phyloP scores from a whole-genome alignment of 2,888 invertebrate species.

The Epistrophella euchroma region DNA sequence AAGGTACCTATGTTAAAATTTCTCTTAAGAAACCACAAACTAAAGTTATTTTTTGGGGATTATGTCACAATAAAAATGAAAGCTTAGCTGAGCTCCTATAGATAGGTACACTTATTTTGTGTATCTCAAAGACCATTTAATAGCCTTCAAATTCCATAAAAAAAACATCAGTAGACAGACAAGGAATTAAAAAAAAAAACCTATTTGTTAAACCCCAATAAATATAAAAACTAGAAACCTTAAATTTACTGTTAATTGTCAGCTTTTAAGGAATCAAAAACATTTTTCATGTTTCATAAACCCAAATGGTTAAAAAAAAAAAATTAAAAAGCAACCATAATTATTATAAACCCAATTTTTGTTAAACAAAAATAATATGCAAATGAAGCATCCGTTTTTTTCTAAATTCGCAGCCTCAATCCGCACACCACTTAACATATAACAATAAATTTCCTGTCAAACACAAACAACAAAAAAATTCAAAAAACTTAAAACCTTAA shows the following conservation, averaged over 20 bases:
- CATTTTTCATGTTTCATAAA: constrained; percentile 64
- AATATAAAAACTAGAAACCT: constrained; percentile 57
- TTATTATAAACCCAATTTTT: constrained; percentile 48
- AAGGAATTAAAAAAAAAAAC: not conserved
- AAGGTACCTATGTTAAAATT: too few species aligned
- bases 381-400: constrained; percentile 41
- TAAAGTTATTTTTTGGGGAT: too few species aligned
- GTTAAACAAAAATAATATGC: constrained; percentile 54
- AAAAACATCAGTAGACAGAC: not conserved
- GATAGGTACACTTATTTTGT: not conserved
- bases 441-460: constrained; percentile 67
- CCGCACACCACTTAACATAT: constrained; percentile 56
- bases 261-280: constrained; percentile 56
- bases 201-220: constrained; percentile 51
- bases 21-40: too few species aligned
- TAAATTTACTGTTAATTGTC: constrained; percentile 63
- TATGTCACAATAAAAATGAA: too few species aligned
- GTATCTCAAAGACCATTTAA: not conserved
- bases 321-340: constrained; percentile 34
- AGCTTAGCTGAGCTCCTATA: too few species aligned
- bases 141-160: constrained; percentile 9
- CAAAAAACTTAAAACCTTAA: constrained; percentile 22
- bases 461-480: constrained; percentile 4
- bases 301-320: constrained; percentile 4
- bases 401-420: constrained; percentile 2